phyloP scores from a whole-genome alignment of 2,113 vertebrate species.

The Ptyas mucosa region DNA sequence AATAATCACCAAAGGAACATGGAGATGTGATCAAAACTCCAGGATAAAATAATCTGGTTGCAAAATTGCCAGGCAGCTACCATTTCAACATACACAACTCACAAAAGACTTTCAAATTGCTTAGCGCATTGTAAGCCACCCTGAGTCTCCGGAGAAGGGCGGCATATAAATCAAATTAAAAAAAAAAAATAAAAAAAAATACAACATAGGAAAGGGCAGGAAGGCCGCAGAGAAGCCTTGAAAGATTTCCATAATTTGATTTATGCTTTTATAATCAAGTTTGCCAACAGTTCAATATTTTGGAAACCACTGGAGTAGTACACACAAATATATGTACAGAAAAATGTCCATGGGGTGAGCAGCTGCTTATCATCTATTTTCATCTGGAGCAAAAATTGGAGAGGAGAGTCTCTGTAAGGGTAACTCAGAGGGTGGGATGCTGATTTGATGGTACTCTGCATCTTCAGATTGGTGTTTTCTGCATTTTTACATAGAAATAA shows the following conservation, averaged over 20 bases:
- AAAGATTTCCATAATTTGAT: background rate
- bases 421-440: background rate
- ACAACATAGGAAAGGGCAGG: background rate
- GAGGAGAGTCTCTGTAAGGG: background rate
- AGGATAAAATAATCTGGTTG: background rate
- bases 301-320: background rate
- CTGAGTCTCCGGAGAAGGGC: too few species aligned
- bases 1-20: background rate
- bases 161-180: too few species aligned
- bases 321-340: background rate
- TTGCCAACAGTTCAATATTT: background rate
- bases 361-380: background rate
- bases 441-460: background rate
- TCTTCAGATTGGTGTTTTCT: background rate
- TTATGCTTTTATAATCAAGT: background rate
- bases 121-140: too few species aligned
- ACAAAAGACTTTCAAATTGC: background rate
- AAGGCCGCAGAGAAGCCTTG: background rate
- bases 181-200: too few species aligned
- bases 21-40: background rate
- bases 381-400: background rate
- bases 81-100: background rate
- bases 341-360: background rate
- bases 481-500: background rate
- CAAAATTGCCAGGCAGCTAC: background rate